These are phyloP conservation scores for Montipora sp. DNA, from an alignment of 64 coral and sea anemone genomes.

Conservation along the genomic window DNA sequence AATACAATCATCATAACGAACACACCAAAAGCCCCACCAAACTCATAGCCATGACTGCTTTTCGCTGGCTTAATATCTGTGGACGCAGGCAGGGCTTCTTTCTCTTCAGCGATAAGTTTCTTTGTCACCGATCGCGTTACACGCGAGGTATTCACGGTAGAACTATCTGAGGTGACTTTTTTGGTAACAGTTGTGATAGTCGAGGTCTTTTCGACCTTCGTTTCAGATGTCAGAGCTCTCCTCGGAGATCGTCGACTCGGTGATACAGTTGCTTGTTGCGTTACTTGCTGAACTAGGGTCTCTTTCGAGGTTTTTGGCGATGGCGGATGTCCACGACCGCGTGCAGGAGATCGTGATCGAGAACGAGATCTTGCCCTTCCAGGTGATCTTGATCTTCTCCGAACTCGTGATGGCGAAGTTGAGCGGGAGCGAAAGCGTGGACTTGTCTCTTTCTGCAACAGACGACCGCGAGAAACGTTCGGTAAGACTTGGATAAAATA, in stretches of 20 bases:
- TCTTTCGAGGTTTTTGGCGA: conserved; percentile 26
- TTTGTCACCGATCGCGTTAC: conserved; percentile 59
- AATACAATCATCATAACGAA: conserved; percentile 57
- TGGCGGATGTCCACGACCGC: conserved; percentile 10
- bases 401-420: conserved; percentile 43
- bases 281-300: background rate
- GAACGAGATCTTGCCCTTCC: conserved; percentile 56
- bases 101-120: conserved; percentile 60
- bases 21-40: conserved; percentile 73
- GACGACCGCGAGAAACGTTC: background rate
- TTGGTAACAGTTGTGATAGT: background rate
- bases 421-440: conserved; percentile 39
- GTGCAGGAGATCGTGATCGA: conserved; percentile 64
- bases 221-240: conserved; percentile 23
- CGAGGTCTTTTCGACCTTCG: background rate
- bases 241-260: conserved; percentile 28
- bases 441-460: conserved; percentile 5
- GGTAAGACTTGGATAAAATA: background rate
- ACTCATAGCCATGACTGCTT: conserved; percentile 26
- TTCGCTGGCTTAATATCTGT: conserved; percentile 27
- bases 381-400: conserved; percentile 42
- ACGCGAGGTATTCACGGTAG: conserved; percentile 1
- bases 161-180: background rate
- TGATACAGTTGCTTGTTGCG: background rate
- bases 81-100: conserved; percentile 34